Conservation (phyloP, 2,888 invertebrate species). For the Macrostomum cliftonense region DNA sequence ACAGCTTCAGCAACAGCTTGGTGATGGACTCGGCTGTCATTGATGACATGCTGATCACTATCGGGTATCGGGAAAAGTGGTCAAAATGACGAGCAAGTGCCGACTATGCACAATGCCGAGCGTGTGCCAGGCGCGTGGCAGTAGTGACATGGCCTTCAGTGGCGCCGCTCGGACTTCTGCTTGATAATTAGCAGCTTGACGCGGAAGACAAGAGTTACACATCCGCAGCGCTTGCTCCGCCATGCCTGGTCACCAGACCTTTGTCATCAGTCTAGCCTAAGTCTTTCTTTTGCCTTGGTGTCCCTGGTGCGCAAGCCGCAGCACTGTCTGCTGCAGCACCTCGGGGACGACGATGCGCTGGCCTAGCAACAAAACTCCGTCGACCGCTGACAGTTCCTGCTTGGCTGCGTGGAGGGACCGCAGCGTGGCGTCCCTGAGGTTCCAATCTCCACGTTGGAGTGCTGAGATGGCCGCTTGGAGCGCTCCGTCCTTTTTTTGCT, state of each 20-base stretch:
- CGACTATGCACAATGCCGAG: constrained; percentile 5
- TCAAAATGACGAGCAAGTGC: constrained; percentile 10
- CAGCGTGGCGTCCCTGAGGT: too few relatives aligned
- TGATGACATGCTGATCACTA: constrained; percentile 10
- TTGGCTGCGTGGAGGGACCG: too few relatives aligned
- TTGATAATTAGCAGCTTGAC: too few relatives aligned
- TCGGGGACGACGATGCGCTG: not conserved
- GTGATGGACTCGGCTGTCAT: constrained; percentile 4
- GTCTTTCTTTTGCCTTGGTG: constrained; percentile 10
- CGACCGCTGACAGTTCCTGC: too few relatives aligned
- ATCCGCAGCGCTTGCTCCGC: constrained; percentile 7
- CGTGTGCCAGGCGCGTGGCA: constrained; percentile 5
- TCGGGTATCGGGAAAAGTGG: constrained; percentile 8
- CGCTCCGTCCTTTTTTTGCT: too few relatives aligned
- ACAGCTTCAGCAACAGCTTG: constrained; percentile 8
- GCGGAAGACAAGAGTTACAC: constrained; percentile 7
- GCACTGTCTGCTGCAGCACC: constrained; percentile 5
- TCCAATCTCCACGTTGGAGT: too few relatives aligned
- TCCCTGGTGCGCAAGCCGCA: too few relatives aligned
- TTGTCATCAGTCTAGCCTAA: not conserved
- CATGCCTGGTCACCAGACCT: constrained; percentile 11
- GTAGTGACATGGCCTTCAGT: constrained; percentile 10
- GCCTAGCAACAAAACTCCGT: too few relatives aligned
- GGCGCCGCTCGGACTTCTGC: constrained; percentile 9
- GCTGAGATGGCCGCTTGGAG: too few relatives aligned